These are phyloP conservation scores for Potamilus streckersoni DNA, from an alignment of 1,140 invertebrate genomes.

Conservation along the genomic window DNA sequence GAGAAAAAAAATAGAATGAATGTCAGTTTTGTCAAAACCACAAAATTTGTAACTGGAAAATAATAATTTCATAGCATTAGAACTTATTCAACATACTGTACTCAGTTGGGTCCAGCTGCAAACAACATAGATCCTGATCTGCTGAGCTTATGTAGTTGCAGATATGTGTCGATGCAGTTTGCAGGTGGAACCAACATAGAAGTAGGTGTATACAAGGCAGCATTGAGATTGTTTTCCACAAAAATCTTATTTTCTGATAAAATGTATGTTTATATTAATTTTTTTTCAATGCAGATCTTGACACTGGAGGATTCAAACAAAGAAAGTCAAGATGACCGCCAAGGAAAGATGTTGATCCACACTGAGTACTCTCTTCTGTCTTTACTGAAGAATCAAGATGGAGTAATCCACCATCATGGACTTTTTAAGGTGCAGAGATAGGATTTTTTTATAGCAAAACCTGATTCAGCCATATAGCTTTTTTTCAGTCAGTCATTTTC, in stretches of 20 bases:
- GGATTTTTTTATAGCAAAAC: too few species aligned
- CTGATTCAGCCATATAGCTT: too few species aligned
- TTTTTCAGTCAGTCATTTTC: too few species aligned
- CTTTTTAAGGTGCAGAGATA: constrained; percentile 78
- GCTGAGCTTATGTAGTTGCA: background rate
- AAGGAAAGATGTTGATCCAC: constrained; percentile 85
- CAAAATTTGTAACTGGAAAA: too few species aligned
- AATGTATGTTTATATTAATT: background rate
- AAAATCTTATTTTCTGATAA: too few species aligned
- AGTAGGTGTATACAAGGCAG: background rate
- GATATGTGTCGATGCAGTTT: too few species aligned
- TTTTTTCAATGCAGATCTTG: constrained; percentile 67
- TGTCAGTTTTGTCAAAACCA: too few species aligned
- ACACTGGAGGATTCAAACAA: constrained; percentile 71
- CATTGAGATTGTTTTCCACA: too few species aligned
- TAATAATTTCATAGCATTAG: too few species aligned
- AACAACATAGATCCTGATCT: background rate
- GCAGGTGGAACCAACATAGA: background rate
- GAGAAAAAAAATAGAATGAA: background rate
- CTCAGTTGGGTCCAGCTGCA: background rate
- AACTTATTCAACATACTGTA: too few species aligned
- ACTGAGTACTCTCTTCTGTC: constrained; percentile 84
- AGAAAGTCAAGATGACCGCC: constrained; percentile 82
- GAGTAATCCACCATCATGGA: constrained; percentile 84
- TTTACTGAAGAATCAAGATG: constrained; percentile 78